A percentile compares a stretch with the other conserved stretches of the same genome.
Evolutionary conservation across 1,140 invertebrate genomes (phyloP).

Genomic region (Lethrus apterus): DNA sequence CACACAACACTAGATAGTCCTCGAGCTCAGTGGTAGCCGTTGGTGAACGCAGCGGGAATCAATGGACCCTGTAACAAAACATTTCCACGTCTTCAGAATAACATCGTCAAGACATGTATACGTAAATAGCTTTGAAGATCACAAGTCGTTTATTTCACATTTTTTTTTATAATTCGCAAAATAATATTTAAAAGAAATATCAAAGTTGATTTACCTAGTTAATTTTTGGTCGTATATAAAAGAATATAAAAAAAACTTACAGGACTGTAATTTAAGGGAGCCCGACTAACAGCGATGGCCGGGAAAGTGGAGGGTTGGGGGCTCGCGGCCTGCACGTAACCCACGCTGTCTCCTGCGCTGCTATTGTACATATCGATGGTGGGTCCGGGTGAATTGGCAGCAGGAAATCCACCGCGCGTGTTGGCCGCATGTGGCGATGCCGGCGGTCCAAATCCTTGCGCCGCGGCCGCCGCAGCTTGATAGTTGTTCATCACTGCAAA

Average conservation of each 20-base stretch:
- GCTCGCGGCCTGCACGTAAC: slow-evolving; percentile 87
- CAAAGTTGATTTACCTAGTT: no score
- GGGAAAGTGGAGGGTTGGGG: slow-evolving; percentile 86
- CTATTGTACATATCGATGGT: slow-evolving; percentile 85
- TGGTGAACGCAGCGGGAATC: slow-evolving; percentile 89
- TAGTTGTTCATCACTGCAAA: slow-evolving; percentile 92
- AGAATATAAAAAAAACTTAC: no score
- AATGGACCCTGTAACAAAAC: slow-evolving; percentile 70
- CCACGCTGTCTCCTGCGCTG: slow-evolving; percentile 69
- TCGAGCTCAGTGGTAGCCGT: slow-evolving; percentile 79
- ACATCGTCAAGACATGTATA: no score
- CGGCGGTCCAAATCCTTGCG: slow-evolving; percentile 62
- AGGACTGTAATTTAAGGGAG: slow-evolving; percentile 82
- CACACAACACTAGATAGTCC: slow-evolving; percentile 31
- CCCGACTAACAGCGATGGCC: slow-evolving; percentile 80
- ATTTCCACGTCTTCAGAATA: no score
- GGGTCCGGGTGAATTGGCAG: slow-evolving; percentile 79
- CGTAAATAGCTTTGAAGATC: no score
- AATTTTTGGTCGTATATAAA: no score
- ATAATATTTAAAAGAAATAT: no score
- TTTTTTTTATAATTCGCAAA: no score
- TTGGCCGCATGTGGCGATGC: slow-evolving; percentile 55
- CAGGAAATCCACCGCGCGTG: slow-evolving; percentile 70
- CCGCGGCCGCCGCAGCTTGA: slow-evolving; percentile 69
- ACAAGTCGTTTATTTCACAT: no score